Conservation (phyloP, 2,888 invertebrate species). For the Mactromeris polynyma region DNA sequence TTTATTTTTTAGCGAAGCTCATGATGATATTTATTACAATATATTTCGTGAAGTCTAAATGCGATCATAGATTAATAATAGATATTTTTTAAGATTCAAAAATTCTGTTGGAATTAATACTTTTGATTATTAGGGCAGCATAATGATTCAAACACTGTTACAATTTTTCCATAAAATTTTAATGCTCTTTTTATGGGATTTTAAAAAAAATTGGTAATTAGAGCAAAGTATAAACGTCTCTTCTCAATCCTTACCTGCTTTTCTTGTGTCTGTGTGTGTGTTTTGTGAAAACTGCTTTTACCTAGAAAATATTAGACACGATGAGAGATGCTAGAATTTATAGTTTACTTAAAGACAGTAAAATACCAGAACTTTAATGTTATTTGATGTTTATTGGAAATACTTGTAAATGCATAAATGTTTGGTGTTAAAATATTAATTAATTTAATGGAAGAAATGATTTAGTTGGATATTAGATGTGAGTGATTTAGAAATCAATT, state of each 20-base stretch:
- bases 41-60: too few species aligned
- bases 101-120: too few species aligned
- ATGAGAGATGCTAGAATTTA: background rate
- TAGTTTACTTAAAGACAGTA: background rate
- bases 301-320: background rate
- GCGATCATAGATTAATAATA: too few species aligned
- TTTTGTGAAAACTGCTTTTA: background rate
- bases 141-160: too few species aligned
- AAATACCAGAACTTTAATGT: background rate
- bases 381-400: background rate
- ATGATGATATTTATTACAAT: too few species aligned
- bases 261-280: background rate
- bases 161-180: too few species aligned
- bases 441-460: background rate
- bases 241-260: background rate
- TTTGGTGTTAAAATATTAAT: background rate
- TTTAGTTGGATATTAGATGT: background rate
- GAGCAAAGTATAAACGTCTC: too few species aligned
- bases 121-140: too few species aligned
- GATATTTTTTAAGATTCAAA: too few species aligned
- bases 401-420: background rate
- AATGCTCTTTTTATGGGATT: too few species aligned
- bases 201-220: too few species aligned
- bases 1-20: too few species aligned
- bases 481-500: background rate